phyloP scores from a whole-genome alignment of 2,797 vertebrate genomes.

The Erpetoichthys calabaricus region DNA sequence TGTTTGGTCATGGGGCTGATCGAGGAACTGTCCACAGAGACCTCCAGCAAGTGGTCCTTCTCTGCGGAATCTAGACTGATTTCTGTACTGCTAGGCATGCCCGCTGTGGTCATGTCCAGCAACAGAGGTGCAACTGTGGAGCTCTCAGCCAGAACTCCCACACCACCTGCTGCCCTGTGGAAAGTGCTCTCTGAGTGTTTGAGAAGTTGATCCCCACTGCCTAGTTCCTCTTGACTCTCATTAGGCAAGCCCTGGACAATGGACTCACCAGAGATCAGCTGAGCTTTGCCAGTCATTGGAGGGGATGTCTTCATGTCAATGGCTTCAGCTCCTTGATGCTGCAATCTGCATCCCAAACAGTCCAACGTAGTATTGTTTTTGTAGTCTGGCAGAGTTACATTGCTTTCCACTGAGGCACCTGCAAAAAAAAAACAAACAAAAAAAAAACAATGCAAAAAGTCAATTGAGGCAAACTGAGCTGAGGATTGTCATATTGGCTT shows the following conservation, averaged over 20 bases:
- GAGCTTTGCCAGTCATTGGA: constrained; percentile 19
- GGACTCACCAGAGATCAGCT: constrained; percentile 16
- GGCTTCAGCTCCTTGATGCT: constrained; percentile 4
- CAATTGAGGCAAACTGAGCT: background rate
- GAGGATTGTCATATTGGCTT: too few species aligned
- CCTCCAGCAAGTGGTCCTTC: constrained; percentile 40
- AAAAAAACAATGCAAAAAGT: background rate
- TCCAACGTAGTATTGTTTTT: constrained; percentile 31
- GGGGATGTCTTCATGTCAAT: constrained; percentile 27
- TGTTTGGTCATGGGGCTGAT: constrained; percentile 1
- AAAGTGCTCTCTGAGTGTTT: constrained; percentile 4
- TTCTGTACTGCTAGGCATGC: constrained; percentile 15
- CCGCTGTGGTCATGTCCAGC: constrained; percentile 17
- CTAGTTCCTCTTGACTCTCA: constrained; percentile 50
- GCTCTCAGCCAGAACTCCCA: background rate
- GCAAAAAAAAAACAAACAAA: constrained; percentile 19
- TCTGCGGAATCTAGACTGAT: constrained; percentile 47
- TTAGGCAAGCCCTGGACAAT: constrained; percentile 29
- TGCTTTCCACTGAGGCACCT: constrained; percentile 34
- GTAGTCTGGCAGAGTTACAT: constrained; percentile 28
- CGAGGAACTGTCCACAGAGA: constrained; percentile 8
- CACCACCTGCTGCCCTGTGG: constrained; percentile 10
- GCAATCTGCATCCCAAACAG: constrained; percentile 22
- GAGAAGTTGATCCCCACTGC: constrained; percentile 51
- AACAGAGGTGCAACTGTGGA: background rate